phyloP scores from a whole-genome alignment of 23 tunicate genomes.

The Trididemnum clinides region DNA sequence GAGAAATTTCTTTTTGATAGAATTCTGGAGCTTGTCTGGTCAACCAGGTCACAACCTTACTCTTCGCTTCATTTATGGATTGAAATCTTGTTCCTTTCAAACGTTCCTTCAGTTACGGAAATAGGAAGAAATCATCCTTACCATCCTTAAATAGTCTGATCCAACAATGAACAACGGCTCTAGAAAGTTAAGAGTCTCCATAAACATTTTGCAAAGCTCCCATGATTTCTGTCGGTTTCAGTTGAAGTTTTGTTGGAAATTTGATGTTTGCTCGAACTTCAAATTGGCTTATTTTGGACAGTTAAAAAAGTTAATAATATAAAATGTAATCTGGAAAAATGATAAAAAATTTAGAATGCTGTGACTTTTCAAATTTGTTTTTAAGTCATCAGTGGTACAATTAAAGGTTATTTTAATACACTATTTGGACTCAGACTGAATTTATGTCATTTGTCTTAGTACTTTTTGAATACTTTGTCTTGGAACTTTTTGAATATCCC shows the following conservation, averaged over 20 bases:
- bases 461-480: neutral
- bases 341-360: neutral
- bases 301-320: neutral
- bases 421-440: neutral
- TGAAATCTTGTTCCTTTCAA: too few species aligned
- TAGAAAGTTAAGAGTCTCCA: neutral
- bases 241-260: neutral
- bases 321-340: neutral
- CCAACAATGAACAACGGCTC: neutral
- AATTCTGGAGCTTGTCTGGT: too few species aligned
- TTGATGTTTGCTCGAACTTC: neutral
- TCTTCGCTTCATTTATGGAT: too few species aligned
- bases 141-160: neutral
- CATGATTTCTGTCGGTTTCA: neutral
- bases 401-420: neutral
- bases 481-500: neutral
- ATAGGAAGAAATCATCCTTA: neutral
- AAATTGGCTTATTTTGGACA: neutral
- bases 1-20: too few species aligned
- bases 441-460: too few species aligned
- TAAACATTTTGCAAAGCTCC: neutral
- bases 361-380: too few species aligned
- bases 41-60: too few species aligned
- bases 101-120: neutral
- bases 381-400: neutral